These are phyloP conservation scores for Cantharis flavilabris DNA, from an alignment of 2,888 invertebrate species.

Conservation along the genomic window DNA sequence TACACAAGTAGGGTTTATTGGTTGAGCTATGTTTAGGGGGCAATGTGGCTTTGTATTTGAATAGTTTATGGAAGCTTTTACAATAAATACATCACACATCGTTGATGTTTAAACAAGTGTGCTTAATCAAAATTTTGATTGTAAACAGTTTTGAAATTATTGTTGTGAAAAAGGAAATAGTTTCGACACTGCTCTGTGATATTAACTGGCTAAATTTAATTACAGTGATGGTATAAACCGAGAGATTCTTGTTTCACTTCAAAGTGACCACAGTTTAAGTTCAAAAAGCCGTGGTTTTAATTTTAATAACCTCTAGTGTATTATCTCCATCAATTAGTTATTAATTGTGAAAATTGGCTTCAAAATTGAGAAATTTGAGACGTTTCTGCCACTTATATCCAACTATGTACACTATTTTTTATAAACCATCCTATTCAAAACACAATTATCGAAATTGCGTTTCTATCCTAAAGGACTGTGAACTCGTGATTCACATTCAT, in stretches of 20 bases:
- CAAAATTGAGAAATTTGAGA: no score
- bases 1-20: slow-evolving; percentile 19
- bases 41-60: slow-evolving; percentile 15
- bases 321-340: no score
- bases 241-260: not conserved
- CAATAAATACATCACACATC: slow-evolving; percentile 14
- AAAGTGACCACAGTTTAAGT: not conserved
- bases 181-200: not conserved
- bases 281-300: not conserved
- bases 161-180: not conserved
- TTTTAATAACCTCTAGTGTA: not conserved
- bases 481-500: no score
- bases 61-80: slow-evolving; percentile 24
- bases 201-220: not conserved
- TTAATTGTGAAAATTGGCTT: no score
- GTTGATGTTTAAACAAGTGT: not conserved
- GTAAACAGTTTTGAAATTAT: not conserved
- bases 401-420: no score
- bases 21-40: slow-evolving; percentile 23
- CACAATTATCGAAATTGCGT: no score
- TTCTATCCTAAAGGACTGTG: no score
- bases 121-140: not conserved
- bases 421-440: no score
- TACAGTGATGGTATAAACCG: not conserved
- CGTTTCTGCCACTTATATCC: no score